A percentile compares a stretch with the other conserved stretches of the same genome.
These are phyloP conservation scores for Solen grandis DNA, from an alignment of 1,140 invertebrate genomes.

Conservation along the genomic window DNA sequence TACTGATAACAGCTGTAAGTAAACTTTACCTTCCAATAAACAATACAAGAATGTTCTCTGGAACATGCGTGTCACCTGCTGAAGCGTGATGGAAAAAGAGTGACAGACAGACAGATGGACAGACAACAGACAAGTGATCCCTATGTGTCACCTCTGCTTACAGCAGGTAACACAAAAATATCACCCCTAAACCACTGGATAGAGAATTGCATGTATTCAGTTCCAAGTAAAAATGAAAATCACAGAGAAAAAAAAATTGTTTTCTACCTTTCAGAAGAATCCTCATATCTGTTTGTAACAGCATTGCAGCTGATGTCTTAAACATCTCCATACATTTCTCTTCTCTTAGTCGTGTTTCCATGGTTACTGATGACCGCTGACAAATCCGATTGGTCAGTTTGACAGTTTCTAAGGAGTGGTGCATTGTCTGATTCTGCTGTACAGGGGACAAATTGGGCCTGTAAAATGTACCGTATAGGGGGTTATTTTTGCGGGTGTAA, in stretches of 20 bases:
- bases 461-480: background rate
- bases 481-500: background rate
- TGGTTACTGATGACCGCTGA: conserved; percentile 63
- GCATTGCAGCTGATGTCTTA: background rate
- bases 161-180: background rate
- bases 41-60: too few relatives aligned
- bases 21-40: too few relatives aligned
- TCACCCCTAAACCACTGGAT: background rate
- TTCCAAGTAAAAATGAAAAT: background rate
- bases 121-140: background rate
- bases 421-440: conserved; percentile 70
- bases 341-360: conserved; percentile 23
- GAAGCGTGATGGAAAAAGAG: too few relatives aligned
- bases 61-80: too few relatives aligned
- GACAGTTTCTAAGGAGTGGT: conserved; percentile 69
- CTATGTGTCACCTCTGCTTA: too few relatives aligned
- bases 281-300: background rate
- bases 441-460: conserved; percentile 64
- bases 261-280: conserved; percentile 6
- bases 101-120: background rate
- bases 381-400: conserved; percentile 69
- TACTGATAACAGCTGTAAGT: too few relatives aligned
- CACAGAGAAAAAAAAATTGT: background rate
- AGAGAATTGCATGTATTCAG: background rate
- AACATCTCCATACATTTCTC: conserved; percentile 3